These are phyloP conservation scores for Drosophila willistoni DNA, from an alignment of 1,140 invertebrate genomes.

Conservation along the genomic window DNA sequence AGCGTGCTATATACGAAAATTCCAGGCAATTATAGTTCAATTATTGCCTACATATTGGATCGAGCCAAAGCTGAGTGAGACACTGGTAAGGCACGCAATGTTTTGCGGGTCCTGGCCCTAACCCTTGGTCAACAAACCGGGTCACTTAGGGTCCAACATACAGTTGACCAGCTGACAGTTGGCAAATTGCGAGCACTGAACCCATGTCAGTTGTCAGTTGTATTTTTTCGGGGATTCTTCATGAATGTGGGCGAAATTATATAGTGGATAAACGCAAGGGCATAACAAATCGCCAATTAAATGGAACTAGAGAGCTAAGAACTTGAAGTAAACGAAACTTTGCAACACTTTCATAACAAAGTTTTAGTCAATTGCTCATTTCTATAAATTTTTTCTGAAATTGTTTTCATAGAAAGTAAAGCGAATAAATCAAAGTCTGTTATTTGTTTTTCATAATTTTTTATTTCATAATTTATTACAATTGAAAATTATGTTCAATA, in stretches of 20 bases:
- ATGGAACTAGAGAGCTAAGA: neutral
- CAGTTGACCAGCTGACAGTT: constrained; percentile 62
- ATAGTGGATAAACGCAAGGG: constrained; percentile 1
- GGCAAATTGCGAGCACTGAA: constrained; percentile 59
- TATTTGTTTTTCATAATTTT: constrained; percentile 72
- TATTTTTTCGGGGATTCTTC: constrained; percentile 30
- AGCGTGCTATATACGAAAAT: constrained; percentile 59
- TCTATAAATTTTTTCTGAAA: no score
- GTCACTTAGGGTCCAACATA: constrained; percentile 33
- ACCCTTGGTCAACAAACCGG: constrained; percentile 33
- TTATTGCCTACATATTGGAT: constrained; percentile 53
- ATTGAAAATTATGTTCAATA: constrained; percentile 80
- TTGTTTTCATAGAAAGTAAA: no score
- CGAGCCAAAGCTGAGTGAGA: constrained; percentile 21
- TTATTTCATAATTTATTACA: constrained; percentile 81
- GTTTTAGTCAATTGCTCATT: no score
- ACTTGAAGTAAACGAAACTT: no score
- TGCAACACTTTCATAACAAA: no score
- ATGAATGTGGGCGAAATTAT: constrained; percentile 12
- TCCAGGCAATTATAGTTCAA: constrained; percentile 76
- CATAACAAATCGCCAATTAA: constrained; percentile 1
- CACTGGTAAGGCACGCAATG: constrained; percentile 39
- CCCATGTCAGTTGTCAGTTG: constrained; percentile 68
- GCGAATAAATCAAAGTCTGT: neutral
- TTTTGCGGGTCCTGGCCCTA: constrained; percentile 24